A percentile compares a stretch with the other conserved stretches of the same genome.
Conservation (phyloP, 2,113 vertebrate species). For the Camelus dromedarius region DNA sequence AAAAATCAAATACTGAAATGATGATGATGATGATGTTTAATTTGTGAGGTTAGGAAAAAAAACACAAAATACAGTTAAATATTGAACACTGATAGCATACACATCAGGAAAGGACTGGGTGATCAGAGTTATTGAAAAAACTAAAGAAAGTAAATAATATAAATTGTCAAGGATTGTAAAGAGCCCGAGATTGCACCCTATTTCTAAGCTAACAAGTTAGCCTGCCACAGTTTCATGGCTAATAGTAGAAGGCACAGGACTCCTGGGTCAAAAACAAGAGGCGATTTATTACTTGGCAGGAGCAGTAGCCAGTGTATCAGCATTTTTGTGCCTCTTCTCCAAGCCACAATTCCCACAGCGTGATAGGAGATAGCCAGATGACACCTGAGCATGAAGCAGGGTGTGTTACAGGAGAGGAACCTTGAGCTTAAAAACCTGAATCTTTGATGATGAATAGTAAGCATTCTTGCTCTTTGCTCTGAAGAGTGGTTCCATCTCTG, state of each 20-base stretch:
- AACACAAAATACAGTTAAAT: not conserved
- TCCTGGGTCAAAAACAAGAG: not conserved
- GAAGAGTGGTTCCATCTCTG: not conserved
- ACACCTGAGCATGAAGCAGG: not conserved
- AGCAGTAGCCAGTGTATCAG: not conserved
- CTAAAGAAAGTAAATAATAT: not conserved
- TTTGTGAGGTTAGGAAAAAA: not conserved
- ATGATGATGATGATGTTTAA: not conserved
- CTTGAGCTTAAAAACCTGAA: not conserved
- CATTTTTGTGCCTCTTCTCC: not conserved
- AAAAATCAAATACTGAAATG: slow-evolving; percentile 33
- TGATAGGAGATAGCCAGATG: not conserved
- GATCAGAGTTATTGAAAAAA: not conserved
- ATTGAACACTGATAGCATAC: not conserved
- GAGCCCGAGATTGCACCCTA: not conserved
- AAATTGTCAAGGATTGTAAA: not conserved
- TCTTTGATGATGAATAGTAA: slow-evolving; percentile 25
- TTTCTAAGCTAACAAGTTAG: not conserved
- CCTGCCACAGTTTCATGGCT: not conserved
- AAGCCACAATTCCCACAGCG: not conserved
- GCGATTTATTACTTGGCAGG: not conserved
- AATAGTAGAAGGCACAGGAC: not conserved
- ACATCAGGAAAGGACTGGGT: not conserved
- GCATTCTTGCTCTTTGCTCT: not conserved
- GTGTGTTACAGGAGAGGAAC: not conserved